These are phyloP conservation scores for Caenorhabditis sp. DNA, from an alignment of 2,888 invertebrate genomes.

Conservation along the genomic window DNA sequence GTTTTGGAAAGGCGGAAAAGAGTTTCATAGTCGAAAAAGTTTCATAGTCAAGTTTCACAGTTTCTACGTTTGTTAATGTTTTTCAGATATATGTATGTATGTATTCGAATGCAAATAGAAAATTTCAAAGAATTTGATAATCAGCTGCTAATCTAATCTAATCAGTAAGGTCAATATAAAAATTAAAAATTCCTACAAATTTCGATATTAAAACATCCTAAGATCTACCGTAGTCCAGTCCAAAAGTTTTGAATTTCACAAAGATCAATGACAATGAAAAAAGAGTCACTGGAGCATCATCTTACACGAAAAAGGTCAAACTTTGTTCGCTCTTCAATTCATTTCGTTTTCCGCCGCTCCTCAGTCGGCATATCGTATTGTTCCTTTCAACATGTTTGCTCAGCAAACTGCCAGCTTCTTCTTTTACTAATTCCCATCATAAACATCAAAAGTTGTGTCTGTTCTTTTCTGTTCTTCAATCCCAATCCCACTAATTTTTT, in stretches of 20 bases:
- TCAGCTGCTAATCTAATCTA: no score
- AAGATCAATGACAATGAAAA: no score
- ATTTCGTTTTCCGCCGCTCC: not conserved
- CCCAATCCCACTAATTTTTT: not conserved
- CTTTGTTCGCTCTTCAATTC: constrained; percentile 46
- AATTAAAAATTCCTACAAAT: no score
- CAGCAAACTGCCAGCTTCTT: constrained; percentile 54
- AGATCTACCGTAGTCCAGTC: no score
- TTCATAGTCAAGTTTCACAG: no score
- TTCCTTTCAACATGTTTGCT: constrained; percentile 52
- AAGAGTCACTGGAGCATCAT: no score
- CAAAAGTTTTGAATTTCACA: constrained; percentile 56
- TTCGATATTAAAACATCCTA: no score
- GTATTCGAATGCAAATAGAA: not conserved
- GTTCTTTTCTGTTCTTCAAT: not conserved
- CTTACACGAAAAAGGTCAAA: constrained; percentile 55
- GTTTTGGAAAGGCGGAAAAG: constrained; percentile 31
- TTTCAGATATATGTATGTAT: no score
- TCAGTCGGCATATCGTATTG: constrained; percentile 37
- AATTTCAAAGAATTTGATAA: constrained; percentile 27
- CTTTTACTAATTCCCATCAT: constrained; percentile 44
- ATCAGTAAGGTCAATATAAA: no score
- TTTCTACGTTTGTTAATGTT: no score
- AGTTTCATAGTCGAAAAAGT: constrained; percentile 8
- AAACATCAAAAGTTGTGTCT: constrained; percentile 44